These are phyloP conservation scores for Osmerus eperlanus DNA, from an alignment of 2,113 vertebrate genomes.

Conservation along the genomic window DNA sequence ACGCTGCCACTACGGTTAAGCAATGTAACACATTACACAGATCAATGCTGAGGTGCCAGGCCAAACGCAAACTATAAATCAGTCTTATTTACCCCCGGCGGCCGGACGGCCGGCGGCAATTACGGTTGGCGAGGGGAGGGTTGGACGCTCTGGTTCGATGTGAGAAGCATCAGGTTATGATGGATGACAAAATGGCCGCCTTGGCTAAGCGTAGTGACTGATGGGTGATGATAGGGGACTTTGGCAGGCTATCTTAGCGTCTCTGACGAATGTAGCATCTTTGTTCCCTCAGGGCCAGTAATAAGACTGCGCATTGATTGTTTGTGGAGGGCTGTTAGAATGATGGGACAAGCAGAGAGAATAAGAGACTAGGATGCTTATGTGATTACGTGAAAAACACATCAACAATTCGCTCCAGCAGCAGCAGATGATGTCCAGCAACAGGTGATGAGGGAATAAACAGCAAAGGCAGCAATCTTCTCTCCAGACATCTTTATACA, in stretches of 20 bases:
- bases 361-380: not conserved
- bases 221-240: not conserved
- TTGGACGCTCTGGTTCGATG: not conserved
- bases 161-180: conserved; percentile 4
- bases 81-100: conserved; percentile 1
- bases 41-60: conserved; percentile 22
- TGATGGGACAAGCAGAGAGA: not conserved
- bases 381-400: not conserved
- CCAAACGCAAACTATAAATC: conserved; percentile 11
- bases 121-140: not conserved
- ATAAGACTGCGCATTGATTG: conserved; percentile 12
- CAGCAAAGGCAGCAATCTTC: too few relatives aligned
- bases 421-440: too few relatives aligned
- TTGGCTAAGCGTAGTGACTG: not conserved
- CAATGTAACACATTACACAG: conserved; percentile 20
- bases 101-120: conserved; percentile 7
- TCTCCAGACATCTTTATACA: too few relatives aligned
- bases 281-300: conserved; percentile 6
- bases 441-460: too few relatives aligned
- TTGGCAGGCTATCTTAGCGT: not conserved
- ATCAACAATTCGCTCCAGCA: not conserved
- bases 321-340: conserved; percentile 2
- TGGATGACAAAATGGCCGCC: conserved; percentile 14
- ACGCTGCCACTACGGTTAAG: conserved; percentile 5
- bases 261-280: conserved; percentile 18